These are phyloP conservation scores for Chiroxiphia lanceolata DNA, from an alignment of 2,797 vertebrate species.

Conservation along the genomic window DNA sequence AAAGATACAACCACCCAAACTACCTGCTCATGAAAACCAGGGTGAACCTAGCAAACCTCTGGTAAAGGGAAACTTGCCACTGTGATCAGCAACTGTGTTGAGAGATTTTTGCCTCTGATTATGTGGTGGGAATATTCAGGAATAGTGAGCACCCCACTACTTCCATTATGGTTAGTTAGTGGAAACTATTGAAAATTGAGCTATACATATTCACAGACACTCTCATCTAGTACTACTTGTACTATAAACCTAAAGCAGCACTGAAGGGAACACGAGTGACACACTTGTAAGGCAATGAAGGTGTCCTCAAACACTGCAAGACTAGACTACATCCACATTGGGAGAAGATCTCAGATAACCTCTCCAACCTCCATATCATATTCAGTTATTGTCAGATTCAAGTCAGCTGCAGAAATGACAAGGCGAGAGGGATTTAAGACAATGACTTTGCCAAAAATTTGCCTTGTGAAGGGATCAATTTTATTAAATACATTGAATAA, in stretches of 20 bases:
- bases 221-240: not conserved
- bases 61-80: not conserved
- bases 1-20: not conserved
- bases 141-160: not conserved
- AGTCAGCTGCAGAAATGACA: not conserved
- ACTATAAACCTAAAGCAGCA: not conserved
- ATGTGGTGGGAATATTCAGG: not conserved
- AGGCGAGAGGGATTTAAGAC: not conserved
- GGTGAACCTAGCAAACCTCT: not conserved
- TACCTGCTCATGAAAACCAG: not conserved
- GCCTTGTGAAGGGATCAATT: not conserved
- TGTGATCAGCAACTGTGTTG: not conserved
- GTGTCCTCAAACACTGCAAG: not conserved
- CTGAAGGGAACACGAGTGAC: not conserved
- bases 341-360: not conserved
- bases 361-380: not conserved
- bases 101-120: not conserved
- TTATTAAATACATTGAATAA: not conserved
- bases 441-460: not conserved
- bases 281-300: not conserved
- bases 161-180: not conserved
- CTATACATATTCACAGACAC: not conserved
- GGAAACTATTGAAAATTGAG: not conserved
- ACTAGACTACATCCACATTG: not conserved
- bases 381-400: not conserved